These are phyloP conservation scores for Eupithecia subumbrata DNA, from an alignment of 2,888 invertebrate genomes.

Conservation along the genomic window DNA sequence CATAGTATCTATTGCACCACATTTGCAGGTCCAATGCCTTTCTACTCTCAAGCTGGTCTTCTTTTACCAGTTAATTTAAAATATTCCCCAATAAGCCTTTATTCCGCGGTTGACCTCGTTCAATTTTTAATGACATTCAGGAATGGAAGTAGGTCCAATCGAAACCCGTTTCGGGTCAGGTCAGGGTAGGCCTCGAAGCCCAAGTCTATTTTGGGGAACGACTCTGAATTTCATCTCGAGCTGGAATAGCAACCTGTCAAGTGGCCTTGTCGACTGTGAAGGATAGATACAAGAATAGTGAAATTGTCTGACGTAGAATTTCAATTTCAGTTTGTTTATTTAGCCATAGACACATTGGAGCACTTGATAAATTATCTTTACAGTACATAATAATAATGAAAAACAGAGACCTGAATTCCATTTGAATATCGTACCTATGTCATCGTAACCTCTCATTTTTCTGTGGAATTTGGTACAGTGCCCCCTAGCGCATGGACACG, in stretches of 20 bases:
- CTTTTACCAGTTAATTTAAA: neutral
- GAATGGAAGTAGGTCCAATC: conserved; percentile 23
- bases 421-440: no score
- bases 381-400: no score
- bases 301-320: neutral
- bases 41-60: neutral
- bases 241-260: neutral
- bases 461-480: no score
- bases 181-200: neutral
- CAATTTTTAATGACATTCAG: conserved; percentile 29
- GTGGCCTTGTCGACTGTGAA: neutral
- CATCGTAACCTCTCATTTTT: no score
- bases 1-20: neutral
- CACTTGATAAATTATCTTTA: neutral
- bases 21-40: neutral
- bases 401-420: no score
- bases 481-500: no score
- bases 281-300: neutral
- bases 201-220: neutral
- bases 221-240: neutral
- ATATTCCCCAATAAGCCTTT: neutral
- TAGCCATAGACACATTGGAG: neutral
- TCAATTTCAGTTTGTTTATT: neutral
- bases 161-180: conserved; percentile 22
- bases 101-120: conserved; percentile 20